Conservation (phyloP, 2,113 vertebrate genomes). For the Gallinago paraguaiae region DNA sequence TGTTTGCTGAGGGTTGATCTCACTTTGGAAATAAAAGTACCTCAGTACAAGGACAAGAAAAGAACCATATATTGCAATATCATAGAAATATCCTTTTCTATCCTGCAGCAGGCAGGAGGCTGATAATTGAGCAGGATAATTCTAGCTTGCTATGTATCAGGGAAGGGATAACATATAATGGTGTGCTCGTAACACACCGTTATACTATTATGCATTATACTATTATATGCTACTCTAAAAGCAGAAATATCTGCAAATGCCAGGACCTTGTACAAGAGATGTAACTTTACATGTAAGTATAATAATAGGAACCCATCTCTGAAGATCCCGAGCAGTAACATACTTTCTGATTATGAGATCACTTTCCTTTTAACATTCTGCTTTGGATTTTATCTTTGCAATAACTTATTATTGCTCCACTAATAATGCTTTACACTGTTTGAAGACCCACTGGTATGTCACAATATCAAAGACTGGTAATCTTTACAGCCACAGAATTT, state of each 20-base stretch:
- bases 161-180: background rate
- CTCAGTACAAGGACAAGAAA: background rate
- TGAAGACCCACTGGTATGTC: background rate
- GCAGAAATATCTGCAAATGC: background rate
- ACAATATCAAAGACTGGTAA: background rate
- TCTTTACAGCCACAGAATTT: background rate
- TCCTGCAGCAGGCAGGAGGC: background rate
- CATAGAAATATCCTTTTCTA: background rate
- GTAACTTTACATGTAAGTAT: background rate
- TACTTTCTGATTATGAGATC: background rate
- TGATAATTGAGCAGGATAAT: background rate
- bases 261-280: background rate
- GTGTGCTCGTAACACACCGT: background rate
- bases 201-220: background rate
- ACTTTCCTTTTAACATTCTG: background rate
- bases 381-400: background rate
- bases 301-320: background rate
- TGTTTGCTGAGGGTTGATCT: background rate
- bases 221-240: background rate
- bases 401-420: background rate
- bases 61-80: background rate
- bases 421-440: background rate
- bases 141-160: background rate
- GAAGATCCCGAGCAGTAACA: background rate
- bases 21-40: background rate